Conservation (phyloP, 2,797 vertebrate genomes). For the Pangasius krempfi region DNA sequence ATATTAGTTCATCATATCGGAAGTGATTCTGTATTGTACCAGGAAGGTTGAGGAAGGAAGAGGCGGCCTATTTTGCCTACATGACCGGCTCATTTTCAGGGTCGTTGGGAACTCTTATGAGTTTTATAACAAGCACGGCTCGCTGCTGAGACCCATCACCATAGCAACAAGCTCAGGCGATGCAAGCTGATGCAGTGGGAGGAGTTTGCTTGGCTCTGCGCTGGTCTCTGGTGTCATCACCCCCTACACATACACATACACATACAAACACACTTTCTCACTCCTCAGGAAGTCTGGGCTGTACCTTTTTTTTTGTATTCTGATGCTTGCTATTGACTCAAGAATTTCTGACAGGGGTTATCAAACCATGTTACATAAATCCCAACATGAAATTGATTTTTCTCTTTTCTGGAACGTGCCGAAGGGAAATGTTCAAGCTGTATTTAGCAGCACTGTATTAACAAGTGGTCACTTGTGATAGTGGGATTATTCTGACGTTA, state of each 20-base stretch:
- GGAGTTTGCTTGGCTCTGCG: conserved; percentile 52
- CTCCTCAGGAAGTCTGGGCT: conserved; percentile 34
- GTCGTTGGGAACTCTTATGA: conserved; percentile 62
- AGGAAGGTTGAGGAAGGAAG: not conserved
- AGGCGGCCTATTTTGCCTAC: conserved; percentile 49
- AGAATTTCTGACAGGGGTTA: conserved; percentile 38
- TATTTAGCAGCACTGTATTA: not conserved
- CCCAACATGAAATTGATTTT: conserved; percentile 25
- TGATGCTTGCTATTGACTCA: conserved; percentile 23
- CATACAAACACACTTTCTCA: conserved; percentile 34
- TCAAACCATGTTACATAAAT: conserved; percentile 42
- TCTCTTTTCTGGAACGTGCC: conserved; percentile 30
- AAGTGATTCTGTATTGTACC: conserved; percentile 12
- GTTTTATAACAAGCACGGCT: conserved; percentile 69
- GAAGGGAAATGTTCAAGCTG: not conserved
- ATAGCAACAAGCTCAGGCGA: conserved; percentile 72
- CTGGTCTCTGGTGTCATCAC: conserved; percentile 52
- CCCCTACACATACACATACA: conserved; percentile 36
- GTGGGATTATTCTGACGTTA: not conserved
- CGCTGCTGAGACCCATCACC: conserved; percentile 60
- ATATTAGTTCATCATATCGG: conserved; percentile 22
- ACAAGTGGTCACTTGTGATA: not conserved
- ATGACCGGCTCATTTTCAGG: conserved; percentile 54
- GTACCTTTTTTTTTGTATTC: conserved; percentile 29
- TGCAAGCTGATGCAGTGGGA: conserved; percentile 63